Evolutionary conservation across 1,140 invertebrate species (phyloP).

Genomic region (Metaphire vulgaris): DNA sequence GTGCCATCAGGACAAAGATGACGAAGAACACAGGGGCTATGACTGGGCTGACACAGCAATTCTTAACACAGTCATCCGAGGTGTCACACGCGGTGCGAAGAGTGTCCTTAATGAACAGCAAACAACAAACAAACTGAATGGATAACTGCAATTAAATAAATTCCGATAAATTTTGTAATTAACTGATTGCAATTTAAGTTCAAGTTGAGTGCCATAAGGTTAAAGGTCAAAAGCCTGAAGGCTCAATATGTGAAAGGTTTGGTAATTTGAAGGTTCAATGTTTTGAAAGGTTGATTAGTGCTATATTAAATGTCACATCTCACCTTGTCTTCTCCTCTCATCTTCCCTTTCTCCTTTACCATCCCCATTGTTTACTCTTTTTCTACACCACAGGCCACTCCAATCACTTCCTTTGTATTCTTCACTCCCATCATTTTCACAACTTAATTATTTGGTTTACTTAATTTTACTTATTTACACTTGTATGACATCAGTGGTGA

Average conservation of each 20-base stretch:
- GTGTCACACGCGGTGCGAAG: constrained; percentile 88
- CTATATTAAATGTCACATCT: too few species aligned
- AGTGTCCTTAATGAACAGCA: constrained; percentile 65
- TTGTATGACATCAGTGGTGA: too few species aligned
- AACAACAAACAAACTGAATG: not conserved
- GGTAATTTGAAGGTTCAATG: not conserved
- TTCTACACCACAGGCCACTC: too few species aligned
- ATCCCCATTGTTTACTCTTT: too few species aligned
- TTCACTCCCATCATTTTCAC: too few species aligned
- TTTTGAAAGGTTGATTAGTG: not conserved
- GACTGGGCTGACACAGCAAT: constrained; percentile 93
- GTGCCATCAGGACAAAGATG: constrained; percentile 98
- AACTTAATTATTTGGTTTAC: too few species aligned
- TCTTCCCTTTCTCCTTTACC: too few species aligned
- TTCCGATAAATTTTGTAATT: not conserved
- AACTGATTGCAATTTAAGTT: not conserved
- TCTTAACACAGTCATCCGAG: constrained; percentile 82
- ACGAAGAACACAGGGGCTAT: constrained; percentile 99
- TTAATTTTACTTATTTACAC: too few species aligned
- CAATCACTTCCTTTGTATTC: too few species aligned
- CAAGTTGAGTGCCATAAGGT: not conserved
- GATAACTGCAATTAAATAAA: not conserved
- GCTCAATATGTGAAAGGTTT: not conserved
- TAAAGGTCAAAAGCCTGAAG: not conserved
- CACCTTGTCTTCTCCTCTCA: too few species aligned